Evolutionary conservation across 2,113 vertebrate genomes (phyloP).

Genomic region (Amphilophus citrinellus): DNA sequence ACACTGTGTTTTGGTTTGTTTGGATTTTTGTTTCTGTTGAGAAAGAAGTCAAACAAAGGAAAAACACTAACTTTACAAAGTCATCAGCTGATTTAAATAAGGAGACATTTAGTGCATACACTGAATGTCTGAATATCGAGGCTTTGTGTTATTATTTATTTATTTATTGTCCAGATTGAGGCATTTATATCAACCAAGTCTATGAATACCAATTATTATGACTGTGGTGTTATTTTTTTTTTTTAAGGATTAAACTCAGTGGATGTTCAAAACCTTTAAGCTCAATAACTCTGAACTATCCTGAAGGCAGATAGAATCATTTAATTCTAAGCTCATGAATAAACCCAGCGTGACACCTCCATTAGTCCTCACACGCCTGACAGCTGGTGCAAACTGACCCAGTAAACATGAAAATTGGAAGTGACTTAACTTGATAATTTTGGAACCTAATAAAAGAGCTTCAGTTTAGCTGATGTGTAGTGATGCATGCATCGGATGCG

Average conservation of each 20-base stretch:
- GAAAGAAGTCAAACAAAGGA: not conserved
- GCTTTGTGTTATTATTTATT: not conserved
- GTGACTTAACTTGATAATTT: constrained; percentile 43
- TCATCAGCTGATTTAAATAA: not conserved
- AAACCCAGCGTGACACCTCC: constrained; percentile 56
- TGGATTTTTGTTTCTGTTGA: not conserved
- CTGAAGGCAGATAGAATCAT: constrained; percentile 45
- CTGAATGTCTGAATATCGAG: not conserved
- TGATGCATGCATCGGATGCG: not conserved
- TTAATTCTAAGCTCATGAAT: constrained; percentile 52
- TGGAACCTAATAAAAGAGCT: constrained; percentile 36
- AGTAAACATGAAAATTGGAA: constrained; percentile 51
- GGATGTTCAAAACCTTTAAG: constrained; percentile 37
- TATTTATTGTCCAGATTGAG: not conserved
- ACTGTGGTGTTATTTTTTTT: constrained; percentile 10
- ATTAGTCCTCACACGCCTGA: constrained; percentile 57
- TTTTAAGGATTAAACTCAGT: constrained; percentile 22
- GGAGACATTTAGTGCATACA: rapidly evolving
- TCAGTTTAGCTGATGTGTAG: constrained; percentile 15
- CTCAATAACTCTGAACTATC: constrained; percentile 33
- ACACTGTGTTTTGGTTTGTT: too few species aligned
- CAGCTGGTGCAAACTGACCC: constrained; percentile 54
- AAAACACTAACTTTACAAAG: not conserved
- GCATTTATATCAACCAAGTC: constrained; percentile 11
- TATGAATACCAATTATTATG: constrained; percentile 19